Conservation (phyloP, 2,888 invertebrate genomes). For the Drosophila dives region DNA sequence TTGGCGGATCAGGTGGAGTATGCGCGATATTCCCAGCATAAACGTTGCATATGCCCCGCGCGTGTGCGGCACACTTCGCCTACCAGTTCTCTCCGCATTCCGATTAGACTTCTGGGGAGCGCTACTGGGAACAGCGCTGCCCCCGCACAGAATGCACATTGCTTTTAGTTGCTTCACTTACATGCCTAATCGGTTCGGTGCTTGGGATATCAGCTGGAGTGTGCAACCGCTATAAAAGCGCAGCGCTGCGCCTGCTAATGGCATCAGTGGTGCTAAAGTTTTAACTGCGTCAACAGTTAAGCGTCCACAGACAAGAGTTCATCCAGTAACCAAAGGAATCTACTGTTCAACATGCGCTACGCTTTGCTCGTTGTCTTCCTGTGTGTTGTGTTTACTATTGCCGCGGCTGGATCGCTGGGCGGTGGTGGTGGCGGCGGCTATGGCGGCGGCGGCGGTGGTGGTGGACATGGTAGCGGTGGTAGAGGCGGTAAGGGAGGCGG, state of each 20-base stretch:
- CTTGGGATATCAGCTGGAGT: constrained; percentile 59
- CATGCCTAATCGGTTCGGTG: constrained; percentile 32
- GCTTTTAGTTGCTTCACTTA: constrained; percentile 26
- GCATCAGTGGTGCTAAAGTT: constrained; percentile 71
- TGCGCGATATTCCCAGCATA: constrained; percentile 60
- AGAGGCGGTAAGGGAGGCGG: constrained; percentile 43
- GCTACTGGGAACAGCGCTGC: constrained; percentile 22
- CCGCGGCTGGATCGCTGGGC: constrained; percentile 64
- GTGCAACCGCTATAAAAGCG: constrained; percentile 67
- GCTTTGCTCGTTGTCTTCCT: constrained; percentile 60
- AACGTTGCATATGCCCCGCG: constrained; percentile 64
- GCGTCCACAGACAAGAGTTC: constrained; percentile 13
- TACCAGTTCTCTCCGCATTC: constrained; percentile 63
- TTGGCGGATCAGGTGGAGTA: constrained; percentile 50
- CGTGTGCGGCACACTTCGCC: constrained; percentile 50
- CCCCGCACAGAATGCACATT: constrained; percentile 11
- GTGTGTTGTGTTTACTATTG: constrained; percentile 61
- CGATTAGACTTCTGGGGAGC: constrained; percentile 57
- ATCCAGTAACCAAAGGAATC: constrained; percentile 17
- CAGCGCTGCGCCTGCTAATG: constrained; percentile 31
- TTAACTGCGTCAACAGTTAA: constrained; percentile 47
- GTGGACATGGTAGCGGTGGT: constrained; percentile 36
- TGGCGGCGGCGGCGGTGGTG: constrained; percentile 37
- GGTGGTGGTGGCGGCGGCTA: constrained; percentile 60
- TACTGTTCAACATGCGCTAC: constrained; percentile 64